Evolutionary conservation across 2,888 invertebrate species (phyloP).

Genomic region (Machimus rusticus): DNA sequence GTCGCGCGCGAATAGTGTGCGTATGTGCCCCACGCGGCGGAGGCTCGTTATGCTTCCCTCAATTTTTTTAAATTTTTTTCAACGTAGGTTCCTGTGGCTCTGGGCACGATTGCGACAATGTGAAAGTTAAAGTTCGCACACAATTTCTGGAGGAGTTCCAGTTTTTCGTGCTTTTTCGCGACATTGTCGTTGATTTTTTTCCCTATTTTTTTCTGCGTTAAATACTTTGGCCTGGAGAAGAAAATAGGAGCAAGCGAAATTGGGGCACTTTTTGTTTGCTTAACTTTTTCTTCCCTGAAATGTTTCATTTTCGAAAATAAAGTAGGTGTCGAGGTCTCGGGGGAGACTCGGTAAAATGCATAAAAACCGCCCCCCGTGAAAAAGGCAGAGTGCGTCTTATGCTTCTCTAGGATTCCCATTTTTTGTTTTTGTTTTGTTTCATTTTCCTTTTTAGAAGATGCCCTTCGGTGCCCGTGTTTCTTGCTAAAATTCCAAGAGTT

Average conservation of each 20-base stretch:
- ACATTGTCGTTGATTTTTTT: neutral
- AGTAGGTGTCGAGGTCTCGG: constrained; percentile 11
- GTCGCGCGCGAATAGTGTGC: constrained; percentile 5
- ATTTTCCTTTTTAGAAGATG: neutral
- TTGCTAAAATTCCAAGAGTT: neutral
- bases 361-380: neutral
- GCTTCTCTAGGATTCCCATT: neutral
- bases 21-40: neutral
- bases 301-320: neutral
- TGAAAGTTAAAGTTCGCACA: constrained; percentile 27
- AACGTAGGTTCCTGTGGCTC: neutral
- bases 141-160: neutral
- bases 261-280: constrained; percentile 39
- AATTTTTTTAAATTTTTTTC: neutral
- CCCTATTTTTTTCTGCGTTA: neutral
- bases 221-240: neutral
- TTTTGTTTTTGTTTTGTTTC: neutral
- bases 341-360: neutral
- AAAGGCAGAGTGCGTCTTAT: neutral
- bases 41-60: constrained; percentile 14
- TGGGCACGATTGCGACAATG: neutral
- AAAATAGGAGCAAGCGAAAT: constrained; percentile 29
- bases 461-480: neutral
- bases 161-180: neutral
- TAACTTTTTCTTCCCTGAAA: constrained; percentile 7